Conservation (phyloP, 2,113 vertebrate species). For the Sorex araneus region DNA sequence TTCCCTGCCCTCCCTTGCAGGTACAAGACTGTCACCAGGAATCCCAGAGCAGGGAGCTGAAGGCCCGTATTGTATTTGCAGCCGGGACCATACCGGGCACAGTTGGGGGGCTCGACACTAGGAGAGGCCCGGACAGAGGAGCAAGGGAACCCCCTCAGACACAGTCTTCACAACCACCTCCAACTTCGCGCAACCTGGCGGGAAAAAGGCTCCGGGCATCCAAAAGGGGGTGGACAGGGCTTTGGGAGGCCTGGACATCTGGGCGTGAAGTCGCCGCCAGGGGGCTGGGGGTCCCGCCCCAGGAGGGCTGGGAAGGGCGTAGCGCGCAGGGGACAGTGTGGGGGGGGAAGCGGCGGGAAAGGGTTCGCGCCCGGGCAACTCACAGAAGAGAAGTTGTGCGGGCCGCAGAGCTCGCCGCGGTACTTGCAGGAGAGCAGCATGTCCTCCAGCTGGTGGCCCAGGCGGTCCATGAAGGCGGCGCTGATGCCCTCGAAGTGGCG, state of each 20-base stretch:
- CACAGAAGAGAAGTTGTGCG: conserved; percentile 99
- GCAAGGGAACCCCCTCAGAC: background rate
- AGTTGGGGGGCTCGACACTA: background rate
- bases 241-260: background rate
- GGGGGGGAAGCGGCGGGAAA: background rate
- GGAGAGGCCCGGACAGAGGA: background rate
- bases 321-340: background rate
- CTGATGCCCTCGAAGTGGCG: conserved; percentile 98
- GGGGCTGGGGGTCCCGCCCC: background rate
- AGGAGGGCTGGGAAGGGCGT: background rate
- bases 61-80: background rate
- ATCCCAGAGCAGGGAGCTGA: background rate
- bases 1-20: background rate
- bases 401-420: conserved; percentile 95
- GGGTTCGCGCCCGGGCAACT: conserved; percentile 86
- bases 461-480: conserved; percentile 97
- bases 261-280: background rate
- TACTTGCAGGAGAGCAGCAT: conserved; percentile 99
- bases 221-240: background rate
- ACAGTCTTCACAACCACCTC: background rate
- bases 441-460: conserved; percentile 98
- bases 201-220: background rate
- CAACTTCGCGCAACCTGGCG: conserved; percentile 7
- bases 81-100: background rate
- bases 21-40: background rate